phyloP scores from a whole-genome alignment of 2,888 invertebrate species.

The Dioctria rufipes region DNA sequence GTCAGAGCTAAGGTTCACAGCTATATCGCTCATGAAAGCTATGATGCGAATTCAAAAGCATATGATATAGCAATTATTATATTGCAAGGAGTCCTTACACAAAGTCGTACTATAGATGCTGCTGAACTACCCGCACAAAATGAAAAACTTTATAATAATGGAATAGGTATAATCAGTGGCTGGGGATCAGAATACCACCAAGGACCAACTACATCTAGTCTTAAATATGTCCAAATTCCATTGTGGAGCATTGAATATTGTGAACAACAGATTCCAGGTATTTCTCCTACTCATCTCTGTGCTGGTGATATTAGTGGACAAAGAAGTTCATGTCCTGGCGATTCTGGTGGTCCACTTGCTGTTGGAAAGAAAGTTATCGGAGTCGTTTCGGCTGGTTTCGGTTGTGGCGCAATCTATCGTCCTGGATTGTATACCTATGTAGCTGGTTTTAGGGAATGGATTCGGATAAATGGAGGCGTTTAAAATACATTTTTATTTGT shows the following conservation, averaged over 20 bases:
- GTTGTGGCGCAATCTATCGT: slow-evolving; percentile 15
- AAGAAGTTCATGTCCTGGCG: slow-evolving; percentile 33
- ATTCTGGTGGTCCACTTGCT: slow-evolving; percentile 50
- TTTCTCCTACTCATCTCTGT: slow-evolving; percentile 71
- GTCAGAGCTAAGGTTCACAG: neutral
- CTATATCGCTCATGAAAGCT: neutral
- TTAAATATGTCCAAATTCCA: neutral
- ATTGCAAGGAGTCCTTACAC: neutral
- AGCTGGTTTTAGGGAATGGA: slow-evolving; percentile 18
- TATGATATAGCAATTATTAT: neutral
- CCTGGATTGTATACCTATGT: slow-evolving; percentile 45
- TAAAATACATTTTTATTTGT: too few species aligned
- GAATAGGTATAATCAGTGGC: slow-evolving; percentile 47
- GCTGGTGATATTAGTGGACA: slow-evolving; percentile 73
- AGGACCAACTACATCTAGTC: slow-evolving; percentile 1
- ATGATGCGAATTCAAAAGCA: neutral
- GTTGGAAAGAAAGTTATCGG: slow-evolving; percentile 27
- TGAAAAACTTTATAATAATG: slow-evolving; percentile 5
- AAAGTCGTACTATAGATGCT: neutral
- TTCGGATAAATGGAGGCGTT: neutral
- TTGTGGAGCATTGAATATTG: slow-evolving; percentile 64
- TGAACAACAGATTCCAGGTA: slow-evolving; percentile 48
- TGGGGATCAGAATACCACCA: slow-evolving; percentile 54
- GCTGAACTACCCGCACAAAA: slow-evolving; percentile 9
- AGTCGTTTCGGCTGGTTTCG: slow-evolving; percentile 38